Percentiles rank a stretch among this genome's conserved stretches.
Evolutionary conservation across 2,797 vertebrate species (phyloP).

Genomic region (Sebastes taczanowskii): DNA sequence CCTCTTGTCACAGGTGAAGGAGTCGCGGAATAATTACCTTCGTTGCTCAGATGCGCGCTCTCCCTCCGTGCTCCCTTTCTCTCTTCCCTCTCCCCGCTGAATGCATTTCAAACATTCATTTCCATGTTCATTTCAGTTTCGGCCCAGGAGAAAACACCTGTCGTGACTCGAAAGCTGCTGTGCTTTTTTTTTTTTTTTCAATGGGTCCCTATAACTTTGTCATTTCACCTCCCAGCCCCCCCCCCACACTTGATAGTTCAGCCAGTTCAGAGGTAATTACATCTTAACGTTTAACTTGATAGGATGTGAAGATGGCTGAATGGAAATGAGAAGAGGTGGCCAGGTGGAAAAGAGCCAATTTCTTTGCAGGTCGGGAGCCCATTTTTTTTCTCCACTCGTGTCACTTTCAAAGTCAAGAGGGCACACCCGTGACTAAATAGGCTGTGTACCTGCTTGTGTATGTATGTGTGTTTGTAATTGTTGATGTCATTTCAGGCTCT

Average conservation of each 20-base stretch:
- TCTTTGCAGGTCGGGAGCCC: constrained; percentile 31
- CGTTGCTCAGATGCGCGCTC: constrained; percentile 49
- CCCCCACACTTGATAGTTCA: constrained; percentile 52
- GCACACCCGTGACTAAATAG: constrained; percentile 42
- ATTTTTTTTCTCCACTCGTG: constrained; percentile 31
- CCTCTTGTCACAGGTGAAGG: constrained; percentile 83
- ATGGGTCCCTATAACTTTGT: constrained; percentile 30
- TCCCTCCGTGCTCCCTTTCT: constrained; percentile 9
- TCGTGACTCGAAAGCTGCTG: constrained; percentile 44
- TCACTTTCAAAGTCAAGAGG: constrained; percentile 62
- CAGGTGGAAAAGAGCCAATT: constrained; percentile 68
- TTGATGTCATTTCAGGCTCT: neutral
- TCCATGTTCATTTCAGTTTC: constrained; percentile 74
- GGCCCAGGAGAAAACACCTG: constrained; percentile 77
- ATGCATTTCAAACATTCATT: constrained; percentile 78
- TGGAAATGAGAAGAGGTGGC: constrained; percentile 62
- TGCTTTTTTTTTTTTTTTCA: constrained; percentile 15
- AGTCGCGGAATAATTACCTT: constrained; percentile 81
- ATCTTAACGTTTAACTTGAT: constrained; percentile 69
- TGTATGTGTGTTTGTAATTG: neutral
- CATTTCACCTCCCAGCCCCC: neutral
- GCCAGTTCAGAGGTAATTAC: constrained; percentile 73
- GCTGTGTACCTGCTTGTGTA: neutral
- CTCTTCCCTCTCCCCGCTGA: constrained; percentile 31
- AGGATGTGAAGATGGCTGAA: constrained; percentile 69